Percentiles rank a stretch among this genome's conserved stretches.
Evolutionary conservation across 2,797 vertebrate genomes (phyloP).

Genomic region (Buphagus erythrorhynchus): DNA sequence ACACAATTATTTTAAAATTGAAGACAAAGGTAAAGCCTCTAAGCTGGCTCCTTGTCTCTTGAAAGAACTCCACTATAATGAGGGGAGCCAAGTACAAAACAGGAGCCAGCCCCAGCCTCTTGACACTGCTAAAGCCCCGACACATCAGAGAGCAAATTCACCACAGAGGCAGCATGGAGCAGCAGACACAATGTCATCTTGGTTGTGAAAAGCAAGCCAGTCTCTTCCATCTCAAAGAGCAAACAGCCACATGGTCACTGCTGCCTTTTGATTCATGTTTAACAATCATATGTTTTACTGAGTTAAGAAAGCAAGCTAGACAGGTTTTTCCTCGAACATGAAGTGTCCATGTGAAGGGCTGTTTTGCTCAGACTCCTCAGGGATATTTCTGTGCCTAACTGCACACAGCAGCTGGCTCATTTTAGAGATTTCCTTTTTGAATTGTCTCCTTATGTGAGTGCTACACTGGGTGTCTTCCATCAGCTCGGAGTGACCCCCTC

Average conservation of each 20-base stretch:
- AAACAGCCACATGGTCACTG: neutral
- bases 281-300: conserved; percentile 1
- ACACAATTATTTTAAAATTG: neutral
- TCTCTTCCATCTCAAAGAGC: neutral
- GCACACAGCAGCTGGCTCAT: neutral
- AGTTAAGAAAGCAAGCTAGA: neutral
- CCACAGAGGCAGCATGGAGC: neutral
- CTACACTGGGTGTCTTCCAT: neutral
- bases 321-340: neutral
- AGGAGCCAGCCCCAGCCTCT: neutral
- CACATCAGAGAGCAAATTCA: neutral
- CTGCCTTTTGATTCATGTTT: conserved; percentile 22
- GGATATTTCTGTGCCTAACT: neutral
- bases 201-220: neutral
- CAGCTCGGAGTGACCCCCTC: neutral
- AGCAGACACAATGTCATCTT: neutral
- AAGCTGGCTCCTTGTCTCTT: neutral
- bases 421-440: neutral
- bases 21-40: neutral
- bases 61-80: neutral
- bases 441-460: neutral
- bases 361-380: neutral
- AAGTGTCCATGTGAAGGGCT: neutral
- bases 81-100: neutral
- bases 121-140: neutral